Base-by-base conservation (phyloP, 23 tunicate genomes). In the Trididemnum miniatum region DNA sequence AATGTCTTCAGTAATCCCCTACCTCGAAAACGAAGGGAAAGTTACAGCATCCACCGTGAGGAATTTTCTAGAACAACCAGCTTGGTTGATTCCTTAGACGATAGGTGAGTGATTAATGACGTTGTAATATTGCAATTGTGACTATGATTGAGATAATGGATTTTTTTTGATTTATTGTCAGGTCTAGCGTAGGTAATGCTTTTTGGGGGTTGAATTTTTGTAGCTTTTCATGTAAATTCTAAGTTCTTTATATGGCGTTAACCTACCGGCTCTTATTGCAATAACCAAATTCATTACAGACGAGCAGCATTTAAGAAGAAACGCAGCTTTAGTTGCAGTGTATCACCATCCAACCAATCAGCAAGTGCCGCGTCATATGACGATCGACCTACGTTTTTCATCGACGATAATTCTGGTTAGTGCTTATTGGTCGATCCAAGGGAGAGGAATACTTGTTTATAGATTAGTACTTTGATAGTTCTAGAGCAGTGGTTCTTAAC, bases 251-350 rank as follows among this genome's bases (percentile, higher is more conserved):
- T n/a, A n/a, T n/a, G n/a, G n/a, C n/a, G n/a, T n/a, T n/a, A n/a
- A n/a, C n/a, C n/a, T n/a, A n/a, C n/a, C n/a, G n/a, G n/a, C n/a
- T n/a, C n/a, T n/a, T n/a, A n/a, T n/a, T n/a, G n/a, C n/a, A n/a
- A n/a, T n/a, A n/a, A n/a, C n/a, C n/a, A n/a, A n/a, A n/a, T n/a
- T 7, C 15, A 15, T 44, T 44, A 44, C 54, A 44, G 54, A 44
- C 54, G 22, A 24, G 30, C 39, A 69, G 9, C 22, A 28, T 5
- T 9, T 5, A 69, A 32, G 38, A 69, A 69, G 31, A 69, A 34
- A 25, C 75, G 75, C 12, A 32, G 75, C 39, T 34, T 28, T 37
- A 69, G 75, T 69, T 69, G 39, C 75, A 69, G 36, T n/a, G 38
- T 34, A 28, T 28, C 38, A 5, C 12, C 38, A 31, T 69, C 75